Percentiles rank a stretch among this genome's conserved stretches.
phyloP scores from a whole-genome alignment of 1,140 invertebrate species.

The Lordiphosa clarofinis region DNA sequence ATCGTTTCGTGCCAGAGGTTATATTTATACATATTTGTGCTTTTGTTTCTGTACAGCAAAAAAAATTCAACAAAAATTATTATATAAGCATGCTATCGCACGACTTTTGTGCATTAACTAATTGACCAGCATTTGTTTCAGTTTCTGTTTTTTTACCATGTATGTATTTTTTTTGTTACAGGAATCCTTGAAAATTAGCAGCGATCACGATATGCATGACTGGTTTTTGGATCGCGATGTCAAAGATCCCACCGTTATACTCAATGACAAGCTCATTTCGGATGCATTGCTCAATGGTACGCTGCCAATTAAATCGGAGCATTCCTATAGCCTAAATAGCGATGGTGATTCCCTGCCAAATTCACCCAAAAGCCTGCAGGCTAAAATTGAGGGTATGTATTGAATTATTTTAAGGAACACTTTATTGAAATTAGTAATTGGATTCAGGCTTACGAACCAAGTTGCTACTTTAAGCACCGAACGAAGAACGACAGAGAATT shows the following conservation, averaged over 20 bases:
- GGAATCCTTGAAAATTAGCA: constrained; percentile 82
- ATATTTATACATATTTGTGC: constrained; percentile 42
- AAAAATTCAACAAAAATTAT: constrained; percentile 37
- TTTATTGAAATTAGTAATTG: background rate
- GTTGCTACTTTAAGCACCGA: too few species aligned
- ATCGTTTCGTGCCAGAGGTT: constrained; percentile 57
- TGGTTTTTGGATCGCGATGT: constrained; percentile 82
- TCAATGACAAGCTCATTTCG: constrained; percentile 94
- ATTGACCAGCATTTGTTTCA: constrained; percentile 38
- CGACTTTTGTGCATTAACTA: constrained; percentile 62
- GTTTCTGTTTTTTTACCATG: constrained; percentile 8
- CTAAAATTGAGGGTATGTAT: constrained; percentile 84
- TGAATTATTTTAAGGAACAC: background rate
- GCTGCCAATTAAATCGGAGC: constrained; percentile 90
- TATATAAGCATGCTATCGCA: constrained; percentile 66
- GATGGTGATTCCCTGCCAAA: constrained; percentile 84
- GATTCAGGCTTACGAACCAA: too few species aligned
- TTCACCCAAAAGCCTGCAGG: constrained; percentile 83
- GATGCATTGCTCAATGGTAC: constrained; percentile 89
- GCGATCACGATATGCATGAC: constrained; percentile 82
- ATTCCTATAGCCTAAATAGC: constrained; percentile 89
- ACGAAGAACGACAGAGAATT: too few species aligned
- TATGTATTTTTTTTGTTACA: constrained; percentile 79
- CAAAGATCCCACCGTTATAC: constrained; percentile 83
- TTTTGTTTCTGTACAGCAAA: constrained; percentile 26